Percentiles rank a stretch among this genome's conserved stretches.
Conservation (phyloP, 2,113 vertebrate species). For the Tachycineta bicolor region DNA sequence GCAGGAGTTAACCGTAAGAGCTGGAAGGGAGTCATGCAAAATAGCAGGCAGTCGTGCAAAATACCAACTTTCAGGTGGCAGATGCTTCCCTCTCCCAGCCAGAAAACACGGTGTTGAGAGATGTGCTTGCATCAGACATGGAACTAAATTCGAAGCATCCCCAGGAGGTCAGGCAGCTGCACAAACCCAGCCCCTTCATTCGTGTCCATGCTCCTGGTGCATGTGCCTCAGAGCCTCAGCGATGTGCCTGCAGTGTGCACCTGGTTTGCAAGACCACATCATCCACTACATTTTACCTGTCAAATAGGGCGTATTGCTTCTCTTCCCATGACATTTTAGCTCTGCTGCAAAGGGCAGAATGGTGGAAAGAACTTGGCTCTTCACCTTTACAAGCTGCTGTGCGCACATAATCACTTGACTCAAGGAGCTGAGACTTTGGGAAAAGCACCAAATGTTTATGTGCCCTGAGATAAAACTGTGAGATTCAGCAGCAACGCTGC, state of each 20-base stretch:
- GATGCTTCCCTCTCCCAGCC: not conserved
- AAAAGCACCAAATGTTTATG: constrained; percentile 25
- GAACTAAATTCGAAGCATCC: not conserved
- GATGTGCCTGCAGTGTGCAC: not conserved
- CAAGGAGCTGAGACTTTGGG: constrained; percentile 4
- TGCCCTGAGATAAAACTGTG: constrained; percentile 5
- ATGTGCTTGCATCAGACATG: not conserved
- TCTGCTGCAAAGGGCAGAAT: constrained; percentile 7
- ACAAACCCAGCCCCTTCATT: not conserved
- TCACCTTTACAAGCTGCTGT: not conserved
- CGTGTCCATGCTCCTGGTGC: not conserved
- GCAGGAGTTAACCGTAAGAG: not conserved
- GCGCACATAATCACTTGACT: not conserved
- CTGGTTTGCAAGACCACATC: not conserved
- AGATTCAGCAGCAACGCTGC: not conserved
- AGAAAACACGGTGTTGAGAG: not conserved
- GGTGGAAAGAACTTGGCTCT: constrained; percentile 6
- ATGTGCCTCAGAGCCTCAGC: not conserved
- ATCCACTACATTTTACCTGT: not conserved
- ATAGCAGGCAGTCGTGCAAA: not conserved
- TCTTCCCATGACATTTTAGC: not conserved
- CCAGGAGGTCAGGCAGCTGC: not conserved
- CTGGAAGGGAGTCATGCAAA: not conserved
- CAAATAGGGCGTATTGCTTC: not conserved
- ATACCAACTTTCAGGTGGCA: not conserved